Base-by-base conservation (phyloP, 2,888 invertebrate genomes). In the Mongoloraphidia duomilia region DNA sequence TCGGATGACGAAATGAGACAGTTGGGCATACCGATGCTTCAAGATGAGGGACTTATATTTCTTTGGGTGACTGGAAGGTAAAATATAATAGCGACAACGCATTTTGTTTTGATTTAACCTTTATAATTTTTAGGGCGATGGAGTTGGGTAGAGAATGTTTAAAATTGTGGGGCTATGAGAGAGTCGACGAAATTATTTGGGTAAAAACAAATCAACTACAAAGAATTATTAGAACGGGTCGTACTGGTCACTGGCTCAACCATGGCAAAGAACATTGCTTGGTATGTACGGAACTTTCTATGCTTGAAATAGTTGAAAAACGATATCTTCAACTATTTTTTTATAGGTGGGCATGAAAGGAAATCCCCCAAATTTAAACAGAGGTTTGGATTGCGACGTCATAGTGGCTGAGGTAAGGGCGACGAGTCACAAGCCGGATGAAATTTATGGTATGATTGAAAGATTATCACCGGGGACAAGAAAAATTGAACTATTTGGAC, bases 151-250 rank as follows among this genome's bases (percentile, higher is more conserved):
- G 96, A 37, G 96, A 97, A 63, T 97, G 96, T 61, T 75, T 97
- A 11, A 88, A 92, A 61, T 68, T 95, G 10, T 97, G 96, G 97
- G 96, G 96, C 9, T 96, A 97, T 63, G 90, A 93, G 61, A 76
- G 95, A 44, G 91, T 94, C 2, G 96, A 97, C 64, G 97, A 97
- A 65, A 79, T 97, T 39, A 96, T 97, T 59, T 97, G 97, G 97
- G 96, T 97, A 48, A 97, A 97, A 71, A 97, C 96, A 0, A 97
- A 97, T 69, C 97, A 97, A 64, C 69, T 97, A 52, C 97, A 97
- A 65, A 72, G 96, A 51, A 96, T 97, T 59, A 97, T 97, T 59
- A 75, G 96, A 34, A 97, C 97, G 0, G 97, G 97, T 0, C 75
- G 96, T 48, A 96, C 96, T 0, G 96, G 97, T 0, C 97, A 97